phyloP scores from a whole-genome alignment of 2,113 vertebrate genomes.

The Dipodomys merriami region DNA sequence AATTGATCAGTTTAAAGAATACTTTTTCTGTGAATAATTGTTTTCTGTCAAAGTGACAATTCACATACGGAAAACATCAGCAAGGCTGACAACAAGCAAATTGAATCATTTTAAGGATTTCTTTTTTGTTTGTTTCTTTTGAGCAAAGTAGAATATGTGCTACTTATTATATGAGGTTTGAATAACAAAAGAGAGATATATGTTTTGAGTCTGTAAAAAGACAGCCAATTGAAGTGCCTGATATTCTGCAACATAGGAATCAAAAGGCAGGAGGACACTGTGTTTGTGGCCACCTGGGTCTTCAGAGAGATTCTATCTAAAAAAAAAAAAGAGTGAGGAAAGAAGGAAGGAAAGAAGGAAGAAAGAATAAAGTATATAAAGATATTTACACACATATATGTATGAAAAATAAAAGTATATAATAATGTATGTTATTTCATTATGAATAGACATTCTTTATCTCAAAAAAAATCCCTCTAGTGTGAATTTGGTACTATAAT shows the following conservation, averaged over 20 bases:
- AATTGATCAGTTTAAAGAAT: no score
- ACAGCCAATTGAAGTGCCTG: no score
- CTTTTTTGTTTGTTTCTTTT: not conserved
- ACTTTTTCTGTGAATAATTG: not conserved
- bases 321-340: no score
- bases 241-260: no score
- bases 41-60: not conserved
- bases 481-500: not conserved
- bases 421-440: not conserved
- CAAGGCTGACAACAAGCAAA: not conserved
- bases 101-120: not conserved
- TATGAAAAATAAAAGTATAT: no score
- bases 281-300: no score
- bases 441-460: not conserved
- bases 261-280: no score
- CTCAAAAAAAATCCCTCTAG: not conserved
- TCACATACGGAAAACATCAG: not conserved
- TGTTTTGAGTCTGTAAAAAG: not conserved
- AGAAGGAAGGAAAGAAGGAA: not conserved
- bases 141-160: not conserved
- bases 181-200: not conserved
- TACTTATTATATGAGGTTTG: not conserved
- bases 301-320: no score
- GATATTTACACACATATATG: not conserved
- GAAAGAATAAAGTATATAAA: not conserved